Conservation (phyloP, 2,113 vertebrate genomes). For the Arenaria interpres region DNA sequence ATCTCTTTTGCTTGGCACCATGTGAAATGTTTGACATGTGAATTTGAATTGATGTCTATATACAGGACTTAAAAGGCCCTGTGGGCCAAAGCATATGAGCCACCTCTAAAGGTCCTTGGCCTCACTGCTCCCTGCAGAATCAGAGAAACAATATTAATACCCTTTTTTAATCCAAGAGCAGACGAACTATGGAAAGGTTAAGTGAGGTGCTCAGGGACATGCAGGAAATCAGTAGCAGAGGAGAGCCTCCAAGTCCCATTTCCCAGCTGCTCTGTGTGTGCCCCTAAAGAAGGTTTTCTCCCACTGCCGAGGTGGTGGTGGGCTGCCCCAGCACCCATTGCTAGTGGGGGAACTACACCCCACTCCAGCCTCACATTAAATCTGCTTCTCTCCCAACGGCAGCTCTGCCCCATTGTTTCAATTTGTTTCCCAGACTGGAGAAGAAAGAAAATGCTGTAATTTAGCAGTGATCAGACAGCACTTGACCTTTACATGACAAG, state of each 20-base stretch:
- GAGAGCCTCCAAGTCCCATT: neutral
- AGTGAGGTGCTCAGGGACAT: neutral
- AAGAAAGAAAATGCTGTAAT: neutral
- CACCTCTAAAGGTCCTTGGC: neutral
- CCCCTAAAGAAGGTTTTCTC: neutral
- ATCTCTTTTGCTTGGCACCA: neutral
- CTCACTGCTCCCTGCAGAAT: neutral
- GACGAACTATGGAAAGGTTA: neutral
- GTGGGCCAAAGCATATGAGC: neutral
- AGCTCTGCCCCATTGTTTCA: neutral
- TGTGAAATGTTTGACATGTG: neutral
- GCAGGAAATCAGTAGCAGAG: neutral
- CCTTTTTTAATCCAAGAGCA: neutral
- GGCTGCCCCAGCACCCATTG: neutral
- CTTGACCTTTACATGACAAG: neutral
- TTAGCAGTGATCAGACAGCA: neutral
- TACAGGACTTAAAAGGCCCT: neutral
- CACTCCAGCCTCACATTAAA: rapidly evolving
- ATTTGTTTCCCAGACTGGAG: neutral
- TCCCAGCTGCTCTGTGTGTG: neutral
- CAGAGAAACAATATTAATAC: neutral
- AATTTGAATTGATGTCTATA: neutral
- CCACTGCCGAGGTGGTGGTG: neutral
- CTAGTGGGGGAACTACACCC: neutral
- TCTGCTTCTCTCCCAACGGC: neutral